Evolutionary conservation across 1,140 invertebrate genomes (phyloP).

Genomic region (Diprion similis): DNA sequence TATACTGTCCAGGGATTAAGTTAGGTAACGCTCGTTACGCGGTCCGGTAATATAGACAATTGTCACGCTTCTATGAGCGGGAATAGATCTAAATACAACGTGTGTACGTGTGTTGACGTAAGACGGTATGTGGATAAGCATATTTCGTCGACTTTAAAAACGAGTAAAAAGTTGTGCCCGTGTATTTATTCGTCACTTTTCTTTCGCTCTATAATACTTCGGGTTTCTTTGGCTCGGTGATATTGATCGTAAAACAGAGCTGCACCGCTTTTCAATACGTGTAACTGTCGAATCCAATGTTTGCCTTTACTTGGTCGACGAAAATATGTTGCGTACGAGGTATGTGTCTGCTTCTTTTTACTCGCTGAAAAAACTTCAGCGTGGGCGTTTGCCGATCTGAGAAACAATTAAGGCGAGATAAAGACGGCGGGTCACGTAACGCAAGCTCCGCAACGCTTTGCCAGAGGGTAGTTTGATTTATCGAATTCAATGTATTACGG

Average conservation of each 20-base stretch:
- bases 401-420: too few relatives aligned
- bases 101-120: not conserved
- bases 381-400: too few relatives aligned
- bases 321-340: not conserved
- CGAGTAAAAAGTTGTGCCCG: not conserved
- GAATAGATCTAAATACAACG: not conserved
- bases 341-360: too few relatives aligned
- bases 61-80: slow-evolving; percentile 1
- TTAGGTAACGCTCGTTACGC: not conserved
- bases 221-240: not conserved
- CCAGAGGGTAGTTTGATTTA: too few relatives aligned
- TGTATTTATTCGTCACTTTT: not conserved
- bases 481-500: too few relatives aligned
- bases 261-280: not conserved
- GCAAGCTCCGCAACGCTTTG: too few relatives aligned
- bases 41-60: not conserved
- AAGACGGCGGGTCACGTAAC: too few relatives aligned
- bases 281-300: not conserved
- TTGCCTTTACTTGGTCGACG: not conserved
- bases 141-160: not conserved
- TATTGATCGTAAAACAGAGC: not conserved
- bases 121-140: not conserved
- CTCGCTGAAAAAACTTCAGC: too few relatives aligned
- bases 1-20: not conserved
- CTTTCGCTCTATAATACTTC: not conserved